A percentile compares a stretch with the other conserved stretches of the same genome.
phyloP scores from a whole-genome alignment of 2,797 vertebrate species.

The Hyperoplus immaculatus region DNA sequence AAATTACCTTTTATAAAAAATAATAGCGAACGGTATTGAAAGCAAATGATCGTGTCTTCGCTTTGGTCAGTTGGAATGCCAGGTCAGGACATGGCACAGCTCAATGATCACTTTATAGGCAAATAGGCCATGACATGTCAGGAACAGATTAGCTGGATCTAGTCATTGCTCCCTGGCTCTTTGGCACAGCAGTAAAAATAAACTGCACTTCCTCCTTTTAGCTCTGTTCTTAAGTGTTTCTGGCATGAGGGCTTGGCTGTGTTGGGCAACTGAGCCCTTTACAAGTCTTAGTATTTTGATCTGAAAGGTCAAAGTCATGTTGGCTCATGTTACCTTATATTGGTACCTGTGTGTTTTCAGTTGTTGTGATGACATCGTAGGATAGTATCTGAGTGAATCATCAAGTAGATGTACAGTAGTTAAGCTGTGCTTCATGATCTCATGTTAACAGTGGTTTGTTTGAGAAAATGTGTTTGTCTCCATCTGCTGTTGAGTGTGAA shows the following conservation, averaged over 20 bases:
- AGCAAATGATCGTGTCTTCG: neutral
- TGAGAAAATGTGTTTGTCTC: slow-evolving; percentile 42
- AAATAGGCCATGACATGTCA: slow-evolving; percentile 14
- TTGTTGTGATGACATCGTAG: slow-evolving; percentile 12
- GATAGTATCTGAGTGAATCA: slow-evolving; percentile 47
- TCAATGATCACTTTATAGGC: slow-evolving; percentile 12
- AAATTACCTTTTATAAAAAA: neutral
- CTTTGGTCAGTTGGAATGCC: neutral
- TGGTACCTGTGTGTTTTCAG: neutral
- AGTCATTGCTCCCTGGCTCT: slow-evolving; percentile 36
- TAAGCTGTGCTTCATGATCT: slow-evolving; percentile 2
- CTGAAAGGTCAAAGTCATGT: neutral
- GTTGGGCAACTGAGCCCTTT: neutral
- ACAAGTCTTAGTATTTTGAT: slow-evolving; percentile 17
- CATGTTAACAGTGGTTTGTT: slow-evolving; percentile 2
- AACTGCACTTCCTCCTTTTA: slow-evolving; percentile 49
- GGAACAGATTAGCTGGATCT: slow-evolving; percentile 61
- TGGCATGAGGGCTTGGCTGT: slow-evolving; percentile 8
- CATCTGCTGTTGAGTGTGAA: slow-evolving; percentile 44
- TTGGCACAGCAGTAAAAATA: slow-evolving; percentile 63
- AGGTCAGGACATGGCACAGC: neutral
- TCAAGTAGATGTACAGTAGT: slow-evolving; percentile 6
- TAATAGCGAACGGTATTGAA: neutral
- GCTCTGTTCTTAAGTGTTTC: slow-evolving; percentile 4
- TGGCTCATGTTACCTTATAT: neutral